Evolutionary conservation across 53 echinoderm and acorn worm species (phyloP).

Genomic region (Zoroaster sp.): DNA sequence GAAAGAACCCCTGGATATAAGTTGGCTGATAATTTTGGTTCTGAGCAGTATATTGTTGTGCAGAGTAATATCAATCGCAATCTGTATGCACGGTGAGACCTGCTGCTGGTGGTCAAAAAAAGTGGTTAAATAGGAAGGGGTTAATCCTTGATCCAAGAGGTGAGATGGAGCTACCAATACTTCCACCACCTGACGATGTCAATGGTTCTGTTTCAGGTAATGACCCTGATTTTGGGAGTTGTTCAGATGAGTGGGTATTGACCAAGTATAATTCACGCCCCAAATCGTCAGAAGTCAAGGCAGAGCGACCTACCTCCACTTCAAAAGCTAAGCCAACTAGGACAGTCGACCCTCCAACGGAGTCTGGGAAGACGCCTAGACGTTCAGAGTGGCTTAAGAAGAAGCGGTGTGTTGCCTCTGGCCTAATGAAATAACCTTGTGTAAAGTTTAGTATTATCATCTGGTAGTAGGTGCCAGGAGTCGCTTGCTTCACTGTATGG

Average conservation of each 20-base stretch:
- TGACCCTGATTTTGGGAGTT: neutral
- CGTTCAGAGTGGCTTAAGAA: too few relatives aligned
- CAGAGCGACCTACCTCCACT: too few relatives aligned
- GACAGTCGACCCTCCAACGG: too few relatives aligned
- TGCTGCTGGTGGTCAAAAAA: constrained; percentile 21
- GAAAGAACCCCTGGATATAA: too few relatives aligned
- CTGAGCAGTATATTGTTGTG: neutral
- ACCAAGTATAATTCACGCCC: too few relatives aligned
- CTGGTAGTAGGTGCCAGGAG: neutral
- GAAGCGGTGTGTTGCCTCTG: too few relatives aligned
- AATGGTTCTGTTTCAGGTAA: neutral
- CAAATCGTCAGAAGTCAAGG: too few relatives aligned
- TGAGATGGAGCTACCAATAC: neutral
- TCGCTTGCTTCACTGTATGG: neutral
- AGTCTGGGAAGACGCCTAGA: too few relatives aligned
- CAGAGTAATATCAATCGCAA: neutral
- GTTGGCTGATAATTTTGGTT: neutral
- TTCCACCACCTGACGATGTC: neutral
- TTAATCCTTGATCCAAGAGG: constrained; percentile 22
- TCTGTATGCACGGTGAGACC: constrained; percentile 28
- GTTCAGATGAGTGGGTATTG: neutral
- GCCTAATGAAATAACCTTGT: too few relatives aligned
- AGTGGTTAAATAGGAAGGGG: constrained; percentile 11
- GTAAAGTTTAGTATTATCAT: too few relatives aligned
- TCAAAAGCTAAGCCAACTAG: too few relatives aligned